phyloP scores from a whole-genome alignment of 2,113 vertebrate species.

The Centropus unirufus region DNA sequence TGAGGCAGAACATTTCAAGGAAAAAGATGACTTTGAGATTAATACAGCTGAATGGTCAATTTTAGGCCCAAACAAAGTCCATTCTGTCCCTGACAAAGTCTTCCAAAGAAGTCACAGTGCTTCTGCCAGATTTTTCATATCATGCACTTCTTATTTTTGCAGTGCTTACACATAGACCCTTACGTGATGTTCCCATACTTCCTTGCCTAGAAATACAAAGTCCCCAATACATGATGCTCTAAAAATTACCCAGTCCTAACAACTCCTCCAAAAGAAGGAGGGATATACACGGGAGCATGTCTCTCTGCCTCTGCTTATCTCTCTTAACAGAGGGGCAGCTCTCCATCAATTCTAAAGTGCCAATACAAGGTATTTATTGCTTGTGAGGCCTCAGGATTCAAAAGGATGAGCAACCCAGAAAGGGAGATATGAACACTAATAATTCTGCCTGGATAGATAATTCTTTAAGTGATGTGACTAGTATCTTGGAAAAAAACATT shows the following conservation, averaged over 20 bases:
- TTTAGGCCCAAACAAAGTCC: not conserved
- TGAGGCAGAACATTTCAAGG: not conserved
- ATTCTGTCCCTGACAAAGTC: not conserved
- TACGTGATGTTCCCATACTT: not conserved
- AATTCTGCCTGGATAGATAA: not conserved
- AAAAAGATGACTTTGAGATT: not conserved
- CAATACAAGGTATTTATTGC: not conserved
- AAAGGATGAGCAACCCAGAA: not conserved
- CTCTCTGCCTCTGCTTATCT: rapidly evolving
- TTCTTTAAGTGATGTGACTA: not conserved
- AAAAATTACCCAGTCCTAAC: not conserved
- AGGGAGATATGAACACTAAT: not conserved
- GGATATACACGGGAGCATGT: not conserved
- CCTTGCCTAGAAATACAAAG: not conserved
- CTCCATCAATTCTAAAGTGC: not conserved
- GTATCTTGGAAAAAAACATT: not conserved
- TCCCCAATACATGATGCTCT: not conserved
- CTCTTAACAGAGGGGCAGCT: not conserved
- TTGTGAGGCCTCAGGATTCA: not conserved
- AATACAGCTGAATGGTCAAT: not conserved
- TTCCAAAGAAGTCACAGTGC: not conserved
- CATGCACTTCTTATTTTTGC: not conserved
- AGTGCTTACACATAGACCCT: not conserved
- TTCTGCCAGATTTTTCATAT: not conserved
- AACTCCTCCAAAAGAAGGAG: not conserved